Evolutionary conservation across 2,797 vertebrate species (phyloP), one percentile per base, ranked within the genome.

Genomic region (Antennarius maculatus): DNA sequence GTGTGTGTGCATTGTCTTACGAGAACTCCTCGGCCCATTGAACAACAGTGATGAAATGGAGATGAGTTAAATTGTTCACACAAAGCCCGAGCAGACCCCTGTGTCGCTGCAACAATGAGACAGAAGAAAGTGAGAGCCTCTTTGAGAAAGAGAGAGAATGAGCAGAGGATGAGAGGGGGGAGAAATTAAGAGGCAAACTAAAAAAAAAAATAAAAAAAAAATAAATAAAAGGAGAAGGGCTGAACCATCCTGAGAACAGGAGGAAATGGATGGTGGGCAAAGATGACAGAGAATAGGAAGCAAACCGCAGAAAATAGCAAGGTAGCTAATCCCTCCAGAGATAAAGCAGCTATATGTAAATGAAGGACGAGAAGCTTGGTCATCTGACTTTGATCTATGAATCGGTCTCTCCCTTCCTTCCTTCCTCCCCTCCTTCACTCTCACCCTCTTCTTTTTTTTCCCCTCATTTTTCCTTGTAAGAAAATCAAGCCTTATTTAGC

Each of bases 271-370:
- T 28, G 51, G 68, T 31, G 73, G 54, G 81, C 73, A 76, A 67
- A 86, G 81, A 84, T 84, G 77, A 69, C 70, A 75, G 81, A 75
- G 81, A 83, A 94, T 92, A 88, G 94, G 93, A 91, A 92, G 91
- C 91, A 91, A 91, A 71, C 74, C 51, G 23, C 70, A 81, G 76
- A 90, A 89, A 90, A 88, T 78, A 83, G 86, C 94, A 95, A 96
- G 93, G 96, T 95, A 95, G 79, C 65, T 88, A 90, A 93, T 93
- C 94, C 94, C 86, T 93, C 93, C 91, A 71, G 94, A 85, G 91
- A 93, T 94, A 94, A 93, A 94, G 93, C 97, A 98, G 97, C 97
- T 98, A 96, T 98, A 98, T 98, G 97, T 96, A 98, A 98, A 99
- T 98, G 93, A 88, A 92, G 92, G 90, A 90, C 54, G 88, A 90